A percentile compares a stretch with the other conserved stretches of the same genome.
These are phyloP conservation scores for Myotis planiceps DNA, from an alignment of 2,797 vertebrate species.

Conservation along the genomic window DNA sequence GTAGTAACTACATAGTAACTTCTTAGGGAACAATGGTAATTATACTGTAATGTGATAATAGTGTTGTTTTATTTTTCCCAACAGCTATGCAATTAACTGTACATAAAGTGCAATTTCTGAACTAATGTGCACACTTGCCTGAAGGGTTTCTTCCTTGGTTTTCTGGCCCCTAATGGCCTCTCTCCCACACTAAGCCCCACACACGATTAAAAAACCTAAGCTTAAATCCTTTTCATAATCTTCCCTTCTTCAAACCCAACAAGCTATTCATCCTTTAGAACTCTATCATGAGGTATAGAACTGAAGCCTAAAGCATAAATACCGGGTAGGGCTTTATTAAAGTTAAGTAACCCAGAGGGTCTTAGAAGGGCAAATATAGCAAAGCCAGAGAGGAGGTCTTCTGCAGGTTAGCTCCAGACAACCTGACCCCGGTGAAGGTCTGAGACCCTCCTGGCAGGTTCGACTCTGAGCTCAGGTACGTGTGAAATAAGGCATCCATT, in stretches of 20 bases:
- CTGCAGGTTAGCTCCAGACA: neutral
- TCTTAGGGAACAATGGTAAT: slow-evolving; percentile 65
- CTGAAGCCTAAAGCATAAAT: slow-evolving; percentile 43
- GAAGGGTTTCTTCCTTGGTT: neutral
- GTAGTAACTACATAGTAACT: slow-evolving; percentile 62
- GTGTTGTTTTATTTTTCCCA: slow-evolving; percentile 59
- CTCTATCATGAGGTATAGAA: slow-evolving; percentile 50
- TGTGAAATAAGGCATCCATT: slow-evolving; percentile 37
- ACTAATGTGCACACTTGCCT: neutral
- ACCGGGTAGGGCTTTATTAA: neutral
- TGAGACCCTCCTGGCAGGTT: neutral
- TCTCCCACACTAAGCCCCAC: neutral
- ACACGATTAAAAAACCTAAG: neutral
- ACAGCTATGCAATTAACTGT: slow-evolving; percentile 57
- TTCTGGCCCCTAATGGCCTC: neutral
- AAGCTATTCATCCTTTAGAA: neutral
- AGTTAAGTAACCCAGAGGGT: slow-evolving; percentile 41
- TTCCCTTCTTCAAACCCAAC: neutral
- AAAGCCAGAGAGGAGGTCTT: neutral
- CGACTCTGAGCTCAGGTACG: neutral
- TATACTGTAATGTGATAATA: slow-evolving; percentile 58
- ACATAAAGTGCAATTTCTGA: slow-evolving; percentile 43
- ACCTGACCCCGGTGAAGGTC: neutral
- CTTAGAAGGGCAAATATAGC: slow-evolving; percentile 55
- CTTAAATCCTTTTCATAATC: neutral